Percentiles rank a stretch among this genome's conserved stretches.
Conservation (phyloP, 2,888 invertebrate species). For the Macrophya annulata region DNA sequence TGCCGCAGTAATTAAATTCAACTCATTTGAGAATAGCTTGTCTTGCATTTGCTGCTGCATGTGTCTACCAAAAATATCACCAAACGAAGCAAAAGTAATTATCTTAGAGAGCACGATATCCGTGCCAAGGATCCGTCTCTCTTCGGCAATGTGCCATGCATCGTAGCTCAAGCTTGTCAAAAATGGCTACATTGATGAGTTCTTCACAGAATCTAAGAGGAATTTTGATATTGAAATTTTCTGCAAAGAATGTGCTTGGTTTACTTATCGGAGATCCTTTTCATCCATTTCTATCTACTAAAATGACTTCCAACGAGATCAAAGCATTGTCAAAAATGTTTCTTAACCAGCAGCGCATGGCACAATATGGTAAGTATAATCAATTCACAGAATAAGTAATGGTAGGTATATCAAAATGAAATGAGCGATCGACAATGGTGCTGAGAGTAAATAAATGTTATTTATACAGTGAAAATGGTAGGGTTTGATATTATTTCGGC, state of each 20-base stretch:
- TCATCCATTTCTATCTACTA: not conserved
- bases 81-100: constrained; percentile 9
- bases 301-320: not conserved
- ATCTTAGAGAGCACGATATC: not conserved
- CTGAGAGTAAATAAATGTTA: no score
- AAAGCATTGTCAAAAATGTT: no score
- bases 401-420: no score
- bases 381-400: no score
- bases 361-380: no score
- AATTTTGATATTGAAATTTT: not conserved
- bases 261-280: not conserved
- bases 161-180: not conserved
- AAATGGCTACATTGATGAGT: not conserved
- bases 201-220: not conserved
- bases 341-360: no score
- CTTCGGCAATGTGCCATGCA: not conserved
- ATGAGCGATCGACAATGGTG: no score
- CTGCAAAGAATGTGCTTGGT: not conserved
- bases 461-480: not conserved
- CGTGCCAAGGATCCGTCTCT: constrained; percentile 36
- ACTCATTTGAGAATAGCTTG: constrained; percentile 33
- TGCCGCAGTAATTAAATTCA: constrained; percentile 45
- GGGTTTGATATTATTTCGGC: not conserved
- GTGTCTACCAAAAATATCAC: constrained; percentile 1
- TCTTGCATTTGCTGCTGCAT: constrained; percentile 14